phyloP scores from a whole-genome alignment of 2,113 vertebrate species.

The Tor tambroides region DNA sequence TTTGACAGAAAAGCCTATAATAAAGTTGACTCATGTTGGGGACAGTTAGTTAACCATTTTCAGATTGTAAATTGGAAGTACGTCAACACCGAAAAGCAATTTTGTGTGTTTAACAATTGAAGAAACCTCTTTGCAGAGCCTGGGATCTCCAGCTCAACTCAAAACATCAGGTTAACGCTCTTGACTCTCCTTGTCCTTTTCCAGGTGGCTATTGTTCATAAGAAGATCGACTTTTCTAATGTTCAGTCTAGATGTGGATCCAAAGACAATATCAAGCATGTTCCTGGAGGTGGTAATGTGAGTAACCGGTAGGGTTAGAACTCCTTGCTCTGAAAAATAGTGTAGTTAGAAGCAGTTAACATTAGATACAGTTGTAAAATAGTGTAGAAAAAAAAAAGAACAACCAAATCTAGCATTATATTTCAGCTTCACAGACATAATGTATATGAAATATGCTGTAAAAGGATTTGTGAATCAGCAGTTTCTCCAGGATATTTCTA shows the following conservation, averaged over 20 bases:
- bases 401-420: background rate
- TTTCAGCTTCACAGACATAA: background rate
- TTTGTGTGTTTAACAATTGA: background rate
- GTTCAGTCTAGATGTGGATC: conserved; percentile 88
- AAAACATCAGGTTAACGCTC: conserved; percentile 19
- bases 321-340: conserved; percentile 23
- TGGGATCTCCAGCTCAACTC: background rate
- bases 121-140: background rate
- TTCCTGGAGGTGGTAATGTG: conserved; percentile 86
- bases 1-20: background rate
- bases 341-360: background rate
- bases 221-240: conserved; percentile 85
- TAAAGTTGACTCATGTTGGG: background rate
- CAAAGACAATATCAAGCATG: conserved; percentile 89
- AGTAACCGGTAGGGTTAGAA: conserved; percentile 65
- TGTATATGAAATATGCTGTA: too few species aligned
- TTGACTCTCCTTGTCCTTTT: conserved; percentile 58
- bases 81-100: background rate
- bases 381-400: background rate
- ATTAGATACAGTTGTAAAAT: background rate
- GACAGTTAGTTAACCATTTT: background rate
- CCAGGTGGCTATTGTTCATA: conserved; percentile 86
- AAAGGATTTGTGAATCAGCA: too few species aligned
- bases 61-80: background rate
- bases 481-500: too few species aligned